Conservation (phyloP, 2,113 vertebrate genomes). For the Cavia porcellus region DNA sequence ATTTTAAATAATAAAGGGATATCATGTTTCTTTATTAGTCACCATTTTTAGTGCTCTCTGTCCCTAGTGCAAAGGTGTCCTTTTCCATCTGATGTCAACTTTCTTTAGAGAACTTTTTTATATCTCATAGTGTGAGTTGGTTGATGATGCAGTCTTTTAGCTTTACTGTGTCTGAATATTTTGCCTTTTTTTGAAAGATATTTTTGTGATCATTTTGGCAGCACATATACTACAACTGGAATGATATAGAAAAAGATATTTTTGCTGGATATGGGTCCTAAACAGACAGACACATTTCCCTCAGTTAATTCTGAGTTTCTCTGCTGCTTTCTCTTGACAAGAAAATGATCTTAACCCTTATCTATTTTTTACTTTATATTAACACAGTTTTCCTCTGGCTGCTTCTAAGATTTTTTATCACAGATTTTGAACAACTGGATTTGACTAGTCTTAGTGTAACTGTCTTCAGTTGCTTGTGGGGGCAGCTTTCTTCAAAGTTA, state of each 20-base stretch:
- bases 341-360: not conserved
- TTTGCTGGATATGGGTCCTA: not conserved
- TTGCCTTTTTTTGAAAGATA: not conserved
- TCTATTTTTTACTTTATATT: not conserved
- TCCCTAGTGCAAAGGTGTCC: not conserved
- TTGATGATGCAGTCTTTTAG: not conserved
- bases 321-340: not conserved
- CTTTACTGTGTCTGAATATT: not conserved
- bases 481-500: slow-evolving; percentile 4
- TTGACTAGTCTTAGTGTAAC: not conserved
- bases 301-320: not conserved
- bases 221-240: not conserved
- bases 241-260: not conserved
- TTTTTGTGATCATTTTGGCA: not conserved
- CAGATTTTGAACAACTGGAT: not conserved
- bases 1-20: not conserved
- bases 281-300: not conserved
- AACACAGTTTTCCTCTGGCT: not conserved
- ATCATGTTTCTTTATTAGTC: not conserved
- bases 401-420: not conserved
- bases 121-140: not conserved
- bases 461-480: not conserved
- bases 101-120: not conserved
- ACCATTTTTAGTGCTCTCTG: not conserved
- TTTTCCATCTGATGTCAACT: not conserved